These are phyloP conservation scores for Sesamia nonagrioides DNA, from an alignment of 1,140 invertebrate genomes.

Conservation along the genomic window DNA sequence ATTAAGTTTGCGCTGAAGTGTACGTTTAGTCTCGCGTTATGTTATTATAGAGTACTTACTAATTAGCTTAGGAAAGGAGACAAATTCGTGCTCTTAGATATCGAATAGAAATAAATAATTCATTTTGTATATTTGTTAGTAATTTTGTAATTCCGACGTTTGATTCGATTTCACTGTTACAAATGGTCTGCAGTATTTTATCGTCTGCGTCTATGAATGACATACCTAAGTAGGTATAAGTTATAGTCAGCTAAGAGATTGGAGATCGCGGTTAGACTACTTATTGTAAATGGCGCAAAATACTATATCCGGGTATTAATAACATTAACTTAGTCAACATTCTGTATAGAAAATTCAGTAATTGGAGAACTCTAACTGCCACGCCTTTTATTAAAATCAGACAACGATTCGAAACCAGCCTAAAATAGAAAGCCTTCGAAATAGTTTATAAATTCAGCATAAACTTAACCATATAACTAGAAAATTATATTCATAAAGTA, in stretches of 20 bases:
- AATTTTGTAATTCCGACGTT: conserved; percentile 36
- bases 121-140: conserved; percentile 43
- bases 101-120: conserved; percentile 49
- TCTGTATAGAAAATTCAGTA: conserved; percentile 9
- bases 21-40: conserved; percentile 68
- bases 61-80: conserved; percentile 70
- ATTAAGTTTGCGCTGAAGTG: conserved; percentile 75
- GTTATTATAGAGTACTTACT: conserved; percentile 74
- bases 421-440: not conserved
- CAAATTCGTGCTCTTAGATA: conserved; percentile 64
- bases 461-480: not conserved
- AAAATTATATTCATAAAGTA: too few species aligned
- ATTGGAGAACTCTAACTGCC: conserved; percentile 7
- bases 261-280: too few species aligned
- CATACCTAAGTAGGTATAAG: too few species aligned
- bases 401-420: not conserved
- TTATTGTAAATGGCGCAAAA: too few species aligned
- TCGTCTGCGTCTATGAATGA: not conserved
- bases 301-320: too few species aligned
- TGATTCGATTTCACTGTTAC: conserved; percentile 11
- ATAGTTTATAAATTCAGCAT: not conserved
- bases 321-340: not conserved
- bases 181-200: not conserved
- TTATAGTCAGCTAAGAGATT: not conserved
- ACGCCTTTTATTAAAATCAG: conserved; percentile 25